These are phyloP conservation scores for Nanorana parkeri DNA, from an alignment of 2,113 vertebrate species.

Conservation along the genomic window DNA sequence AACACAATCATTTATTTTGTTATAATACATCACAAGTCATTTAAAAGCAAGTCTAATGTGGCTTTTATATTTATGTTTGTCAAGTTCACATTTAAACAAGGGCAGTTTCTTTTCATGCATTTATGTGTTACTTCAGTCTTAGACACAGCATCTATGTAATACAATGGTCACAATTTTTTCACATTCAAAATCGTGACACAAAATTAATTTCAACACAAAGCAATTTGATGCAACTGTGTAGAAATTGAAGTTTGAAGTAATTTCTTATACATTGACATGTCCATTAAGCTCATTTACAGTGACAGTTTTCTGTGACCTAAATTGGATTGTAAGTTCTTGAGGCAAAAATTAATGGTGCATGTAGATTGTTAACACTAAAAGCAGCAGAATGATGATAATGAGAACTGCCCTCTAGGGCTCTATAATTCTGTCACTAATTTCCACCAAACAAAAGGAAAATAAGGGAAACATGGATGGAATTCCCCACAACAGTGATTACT, in stretches of 20 bases:
- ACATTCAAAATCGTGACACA: not conserved
- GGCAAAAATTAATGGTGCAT: constrained; percentile 34
- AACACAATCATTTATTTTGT: constrained; percentile 27
- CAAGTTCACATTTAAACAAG: not conserved
- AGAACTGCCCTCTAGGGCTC: constrained; percentile 3
- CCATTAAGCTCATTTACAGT: not conserved
- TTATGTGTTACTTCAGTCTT: constrained; percentile 1
- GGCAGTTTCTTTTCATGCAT: not conserved
- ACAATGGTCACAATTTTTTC: not conserved
- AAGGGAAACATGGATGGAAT: not conserved
- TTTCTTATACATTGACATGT: constrained; percentile 10
- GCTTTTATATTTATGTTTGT: not conserved
- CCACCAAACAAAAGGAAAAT: not conserved
- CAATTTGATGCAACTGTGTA: not conserved
- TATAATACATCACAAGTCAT: constrained; percentile 9
- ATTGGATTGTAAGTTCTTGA: constrained; percentile 41
- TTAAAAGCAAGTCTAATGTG: not conserved
- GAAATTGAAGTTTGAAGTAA: not conserved
- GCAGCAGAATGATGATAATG: constrained; percentile 24
- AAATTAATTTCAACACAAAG: not conserved
- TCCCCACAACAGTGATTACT: not conserved
- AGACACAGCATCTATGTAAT: not conserved
- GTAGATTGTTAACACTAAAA: constrained; percentile 22
- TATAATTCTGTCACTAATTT: constrained; percentile 6
- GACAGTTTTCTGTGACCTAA: constrained; percentile 16